Conservation (phyloP, 2,113 vertebrate species). For the Dicaeum eximium region DNA sequence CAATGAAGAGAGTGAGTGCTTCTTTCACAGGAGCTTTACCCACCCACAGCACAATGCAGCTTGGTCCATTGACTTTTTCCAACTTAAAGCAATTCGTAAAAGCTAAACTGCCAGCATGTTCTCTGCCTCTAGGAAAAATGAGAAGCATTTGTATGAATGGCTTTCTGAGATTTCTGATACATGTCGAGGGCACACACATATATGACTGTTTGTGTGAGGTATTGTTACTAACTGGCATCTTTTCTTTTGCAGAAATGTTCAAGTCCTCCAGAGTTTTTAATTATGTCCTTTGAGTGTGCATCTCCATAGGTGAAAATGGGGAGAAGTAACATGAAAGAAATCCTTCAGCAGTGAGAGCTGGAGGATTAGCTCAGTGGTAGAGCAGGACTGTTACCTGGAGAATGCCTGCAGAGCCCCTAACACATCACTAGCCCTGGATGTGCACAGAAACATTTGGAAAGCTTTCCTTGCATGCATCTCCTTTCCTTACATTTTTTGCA, state of each 20-base stretch:
- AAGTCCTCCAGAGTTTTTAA: neutral
- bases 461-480: neutral
- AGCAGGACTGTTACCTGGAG: neutral
- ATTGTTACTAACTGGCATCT: neutral
- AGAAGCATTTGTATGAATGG: neutral
- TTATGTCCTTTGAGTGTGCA: neutral
- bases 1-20: neutral
- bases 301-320: neutral
- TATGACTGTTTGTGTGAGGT: neutral
- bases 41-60: neutral
- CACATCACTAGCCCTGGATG: neutral
- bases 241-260: neutral
- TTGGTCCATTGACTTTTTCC: neutral
- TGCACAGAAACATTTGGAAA: neutral
- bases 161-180: neutral
- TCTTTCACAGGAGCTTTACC: slow-evolving; percentile 13
- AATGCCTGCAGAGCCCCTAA: neutral
- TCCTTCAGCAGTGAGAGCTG: neutral
- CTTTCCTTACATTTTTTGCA: neutral
- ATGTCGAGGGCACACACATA: neutral
- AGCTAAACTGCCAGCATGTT: neutral
- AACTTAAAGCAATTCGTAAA: neutral
- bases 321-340: slow-evolving; percentile 1
- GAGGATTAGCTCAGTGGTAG: neutral
- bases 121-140: neutral